Evolutionary conservation across 2,113 vertebrate genomes (phyloP).

Genomic region (Diadophis punctatus): DNA sequence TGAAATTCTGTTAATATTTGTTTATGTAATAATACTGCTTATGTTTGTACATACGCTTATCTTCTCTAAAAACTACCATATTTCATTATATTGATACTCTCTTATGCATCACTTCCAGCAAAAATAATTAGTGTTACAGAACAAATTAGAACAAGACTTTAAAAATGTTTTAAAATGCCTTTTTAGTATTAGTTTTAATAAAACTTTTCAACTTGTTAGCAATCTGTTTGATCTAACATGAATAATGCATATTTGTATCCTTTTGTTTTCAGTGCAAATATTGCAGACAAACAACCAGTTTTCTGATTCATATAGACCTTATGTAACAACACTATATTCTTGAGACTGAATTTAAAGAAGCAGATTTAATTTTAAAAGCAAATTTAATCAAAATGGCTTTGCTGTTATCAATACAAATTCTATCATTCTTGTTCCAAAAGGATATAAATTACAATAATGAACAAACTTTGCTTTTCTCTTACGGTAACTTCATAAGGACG

Average conservation of each 20-base stretch:
- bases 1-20: neutral
- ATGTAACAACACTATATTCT: conserved; percentile 25
- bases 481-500: neutral
- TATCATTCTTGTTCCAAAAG: conserved; percentile 21
- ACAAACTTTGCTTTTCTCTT: neutral
- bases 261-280: conserved; percentile 17
- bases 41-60: neutral
- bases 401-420: conserved; percentile 47
- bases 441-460: conserved; percentile 27
- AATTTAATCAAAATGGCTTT: conserved; percentile 43
- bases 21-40: neutral
- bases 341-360: conserved; percentile 9
- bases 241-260: conserved; percentile 51
- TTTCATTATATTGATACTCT: neutral
- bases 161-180: neutral
- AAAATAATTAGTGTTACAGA: neutral
- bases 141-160: neutral
- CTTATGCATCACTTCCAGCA: neutral
- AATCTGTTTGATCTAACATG: conserved; percentile 28
- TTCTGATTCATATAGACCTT: conserved; percentile 40
- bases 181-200: neutral
- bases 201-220: neutral
- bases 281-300: conserved; percentile 55
- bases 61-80: neutral
- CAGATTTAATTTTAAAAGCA: conserved; percentile 29